Percentiles rank a stretch among this genome's conserved stretches.
phyloP scores from a whole-genome alignment of 2,888 invertebrate species.

The Apamea crenata region DNA sequence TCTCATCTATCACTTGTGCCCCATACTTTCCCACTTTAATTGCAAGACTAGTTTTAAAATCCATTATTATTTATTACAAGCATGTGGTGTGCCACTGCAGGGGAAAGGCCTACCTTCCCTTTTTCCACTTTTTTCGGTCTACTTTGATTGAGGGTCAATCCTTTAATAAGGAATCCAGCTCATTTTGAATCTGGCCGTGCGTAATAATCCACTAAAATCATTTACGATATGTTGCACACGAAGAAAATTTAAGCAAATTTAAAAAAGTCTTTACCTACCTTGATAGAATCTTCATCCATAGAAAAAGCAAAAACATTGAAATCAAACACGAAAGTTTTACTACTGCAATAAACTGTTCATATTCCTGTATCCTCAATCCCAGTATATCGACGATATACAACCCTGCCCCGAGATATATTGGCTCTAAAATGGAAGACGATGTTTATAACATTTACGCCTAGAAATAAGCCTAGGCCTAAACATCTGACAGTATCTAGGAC shows the following conservation, averaged over 20 bases:
- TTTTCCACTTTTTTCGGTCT: no score
- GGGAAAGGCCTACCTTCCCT: no score
- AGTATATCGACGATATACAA: conserved; percentile 5
- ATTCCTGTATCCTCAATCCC: background rate
- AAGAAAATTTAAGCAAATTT: background rate
- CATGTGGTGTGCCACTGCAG: no score
- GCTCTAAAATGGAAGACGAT: background rate
- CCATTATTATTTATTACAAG: no score
- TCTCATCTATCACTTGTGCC: no score
- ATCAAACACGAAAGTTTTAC: conserved; percentile 14
- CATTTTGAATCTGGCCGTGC: no score
- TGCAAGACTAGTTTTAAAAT: no score
- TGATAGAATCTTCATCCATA: no score
- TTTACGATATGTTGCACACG: background rate
- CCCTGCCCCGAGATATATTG: background rate
- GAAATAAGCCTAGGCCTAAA: conserved; percentile 30
- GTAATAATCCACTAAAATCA: background rate
- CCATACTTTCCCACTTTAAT: no score
- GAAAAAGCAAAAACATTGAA: background rate
- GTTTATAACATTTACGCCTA: conserved; percentile 13
- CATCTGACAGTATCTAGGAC: conserved; percentile 34
- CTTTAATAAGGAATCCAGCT: no score
- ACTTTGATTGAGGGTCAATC: no score
- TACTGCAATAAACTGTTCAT: conserved; percentile 1
- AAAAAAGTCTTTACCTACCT: no score